Percentiles rank a stretch among this genome's conserved stretches.
Conservation (phyloP, 2,888 invertebrate genomes). For the Phyllotreta cruciferae region DNA sequence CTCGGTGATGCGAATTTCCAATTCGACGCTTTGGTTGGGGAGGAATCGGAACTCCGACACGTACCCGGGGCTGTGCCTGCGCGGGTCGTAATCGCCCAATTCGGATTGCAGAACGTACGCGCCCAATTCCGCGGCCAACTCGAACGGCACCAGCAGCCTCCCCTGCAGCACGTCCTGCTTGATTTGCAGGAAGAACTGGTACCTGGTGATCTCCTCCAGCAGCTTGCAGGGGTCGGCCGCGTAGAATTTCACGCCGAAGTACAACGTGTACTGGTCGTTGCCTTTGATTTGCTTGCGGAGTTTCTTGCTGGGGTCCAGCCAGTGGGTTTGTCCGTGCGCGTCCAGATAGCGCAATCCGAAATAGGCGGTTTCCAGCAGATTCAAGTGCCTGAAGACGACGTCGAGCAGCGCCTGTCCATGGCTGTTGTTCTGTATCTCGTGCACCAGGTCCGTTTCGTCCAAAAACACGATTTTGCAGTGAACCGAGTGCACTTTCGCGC, state of each 20-base stretch:
- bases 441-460: conserved; percentile 88
- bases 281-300: conserved; percentile 86
- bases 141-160: conserved; percentile 88
- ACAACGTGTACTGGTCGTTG: conserved; percentile 76
- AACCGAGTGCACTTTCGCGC: conserved; percentile 55
- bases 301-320: conserved; percentile 91
- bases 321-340: conserved; percentile 94
- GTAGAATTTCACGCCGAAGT: conserved; percentile 97
- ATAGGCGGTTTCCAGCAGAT: conserved; percentile 94
- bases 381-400: conserved; percentile 90
- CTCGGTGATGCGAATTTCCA: conserved; percentile 87
- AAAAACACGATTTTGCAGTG: conserved; percentile 84
- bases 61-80: conserved; percentile 87
- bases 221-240: conserved; percentile 96
- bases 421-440: conserved; percentile 89
- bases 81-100: conserved; percentile 91
- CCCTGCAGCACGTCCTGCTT: conserved; percentile 96
- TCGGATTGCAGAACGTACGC: conserved; percentile 96
- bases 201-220: conserved; percentile 95
- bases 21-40: conserved; percentile 89
- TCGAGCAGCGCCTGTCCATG: conserved; percentile 90
- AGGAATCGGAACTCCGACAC: conserved; percentile 94
- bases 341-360: conserved; percentile 95
- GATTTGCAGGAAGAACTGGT: conserved; percentile 96
- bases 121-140: conserved; percentile 89